A percentile compares a stretch with the other conserved stretches of the same genome.
Conservation (phyloP, 1,140 invertebrate species). For the Drosophila seguyi region DNA sequence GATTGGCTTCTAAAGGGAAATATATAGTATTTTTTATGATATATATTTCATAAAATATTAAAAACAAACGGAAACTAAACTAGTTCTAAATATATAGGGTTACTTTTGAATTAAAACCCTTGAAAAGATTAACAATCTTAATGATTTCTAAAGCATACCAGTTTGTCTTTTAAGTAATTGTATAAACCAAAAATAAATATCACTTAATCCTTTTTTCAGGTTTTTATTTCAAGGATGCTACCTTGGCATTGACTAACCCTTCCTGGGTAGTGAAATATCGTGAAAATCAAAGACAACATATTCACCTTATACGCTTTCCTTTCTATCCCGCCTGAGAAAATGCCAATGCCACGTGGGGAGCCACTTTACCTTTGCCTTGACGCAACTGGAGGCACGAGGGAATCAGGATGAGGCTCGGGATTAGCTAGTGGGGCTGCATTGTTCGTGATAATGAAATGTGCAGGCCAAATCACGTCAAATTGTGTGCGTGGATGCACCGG, state of each 20-base stretch:
- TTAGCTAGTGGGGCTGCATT: conserved; percentile 50
- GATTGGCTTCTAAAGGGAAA: not conserved
- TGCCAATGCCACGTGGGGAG: conserved; percentile 55
- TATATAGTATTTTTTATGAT: not conserved
- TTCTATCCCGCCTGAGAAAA: conserved; percentile 45
- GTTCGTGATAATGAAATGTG: conserved; percentile 57
- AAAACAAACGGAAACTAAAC: not conserved
- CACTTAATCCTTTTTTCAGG: not conserved
- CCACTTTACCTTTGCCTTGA: conserved; percentile 64
- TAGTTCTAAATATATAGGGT: not conserved
- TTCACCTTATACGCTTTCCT: not conserved
- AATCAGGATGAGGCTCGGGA: conserved; percentile 25
- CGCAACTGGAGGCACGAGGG: not conserved
- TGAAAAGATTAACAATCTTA: not conserved
- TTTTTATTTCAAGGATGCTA: not conserved
- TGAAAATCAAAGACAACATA: conserved; percentile 20
- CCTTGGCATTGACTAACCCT: conserved; percentile 14
- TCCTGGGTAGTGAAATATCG: not conserved
- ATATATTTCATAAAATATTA: not conserved
- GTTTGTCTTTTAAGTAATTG: not conserved
- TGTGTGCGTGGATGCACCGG: conserved; percentile 48
- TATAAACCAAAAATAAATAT: not conserved
- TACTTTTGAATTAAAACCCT: no score
- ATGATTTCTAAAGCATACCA: not conserved
- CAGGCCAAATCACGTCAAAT: conserved; percentile 68